Base-by-base conservation (phyloP, 2,888 invertebrate genomes). In the Epistrophe eligans region DNA sequence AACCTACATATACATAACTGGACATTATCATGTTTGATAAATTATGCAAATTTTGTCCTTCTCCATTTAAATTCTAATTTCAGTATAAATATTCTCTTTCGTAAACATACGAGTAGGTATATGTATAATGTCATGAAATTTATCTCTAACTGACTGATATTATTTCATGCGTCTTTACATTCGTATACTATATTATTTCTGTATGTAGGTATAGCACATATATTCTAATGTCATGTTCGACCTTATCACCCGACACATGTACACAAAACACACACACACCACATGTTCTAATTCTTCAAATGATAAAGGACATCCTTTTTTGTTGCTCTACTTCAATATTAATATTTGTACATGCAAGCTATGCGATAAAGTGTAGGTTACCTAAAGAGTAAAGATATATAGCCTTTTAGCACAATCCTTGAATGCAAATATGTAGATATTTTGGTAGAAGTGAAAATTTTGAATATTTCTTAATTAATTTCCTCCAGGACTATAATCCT, bases 401-500 rank as follows among this genome's bases (percentile, higher is more conserved):
- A n/a, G 40, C 8, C 24, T 55, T 28, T 55, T n/a, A 55, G 8
- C 15, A 24, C 5, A 43, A 62, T 50, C 50, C 57, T 45, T 58
- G 70, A 70, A 84, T 73, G 48, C 48, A 83, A 79, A 84, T 79
- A 45, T 2, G 5, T 15, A 8, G 24, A 24, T 24, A 24, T 24
- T 55, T 13, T 15, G 2, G 32, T 32, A 13, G 4, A 11, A 45
- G 15, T 66, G 13, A 52, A 32, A 10, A 67, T 80, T 72, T 80
- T 10, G 58, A 67, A 79, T 76, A 80, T 71, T 72, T 80, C 79
- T 80, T 76, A 84, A 84, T 80, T 84, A 80, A 66, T 84, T 80
- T 80, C 45, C 32, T 58, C 40, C 40, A 77, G 9, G 17, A 35
- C 58, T 58, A 7, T 13, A 11, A 17, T 35, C 10, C 35, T 45